Percentiles rank a stretch among this genome's conserved stretches.
These are phyloP conservation scores for Theristicus caerulescens DNA, from an alignment of 2,113 vertebrate species.

Conservation along the genomic window DNA sequence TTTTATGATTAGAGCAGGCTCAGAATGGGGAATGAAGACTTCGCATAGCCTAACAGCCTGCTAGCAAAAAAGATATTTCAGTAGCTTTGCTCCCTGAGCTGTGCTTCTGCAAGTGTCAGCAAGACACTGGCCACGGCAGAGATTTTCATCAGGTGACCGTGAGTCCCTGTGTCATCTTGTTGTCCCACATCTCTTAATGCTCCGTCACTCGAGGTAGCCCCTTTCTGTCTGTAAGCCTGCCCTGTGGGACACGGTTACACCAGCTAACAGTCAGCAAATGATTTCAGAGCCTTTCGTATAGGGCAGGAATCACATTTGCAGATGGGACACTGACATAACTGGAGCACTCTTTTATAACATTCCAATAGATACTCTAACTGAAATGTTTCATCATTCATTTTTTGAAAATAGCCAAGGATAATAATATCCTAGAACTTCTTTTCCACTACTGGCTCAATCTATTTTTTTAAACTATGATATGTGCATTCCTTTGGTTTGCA, in stretches of 20 bases:
- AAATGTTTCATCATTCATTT: constrained; percentile 63
- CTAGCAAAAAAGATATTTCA: neutral
- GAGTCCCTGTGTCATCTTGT: neutral
- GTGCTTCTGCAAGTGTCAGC: neutral
- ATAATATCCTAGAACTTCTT: constrained; percentile 68
- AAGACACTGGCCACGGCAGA: neutral
- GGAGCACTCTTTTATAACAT: constrained; percentile 28
- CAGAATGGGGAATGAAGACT: neutral
- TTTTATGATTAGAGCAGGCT: neutral
- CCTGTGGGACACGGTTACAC: neutral
- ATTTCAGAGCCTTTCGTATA: neutral
- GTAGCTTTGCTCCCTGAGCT: neutral
- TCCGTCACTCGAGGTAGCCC: neutral
- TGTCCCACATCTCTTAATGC: neutral
- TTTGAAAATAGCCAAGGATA: constrained; percentile 48
- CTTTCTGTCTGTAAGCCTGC: neutral
- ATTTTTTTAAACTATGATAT: constrained; percentile 65
- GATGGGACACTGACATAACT: constrained; percentile 34
- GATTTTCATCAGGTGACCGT: fast-evolving
- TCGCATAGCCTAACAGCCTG: neutral
- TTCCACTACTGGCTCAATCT: constrained; percentile 64
- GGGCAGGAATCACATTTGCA: constrained; percentile 44
- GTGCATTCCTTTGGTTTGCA: constrained; percentile 73
- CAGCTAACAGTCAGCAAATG: neutral
- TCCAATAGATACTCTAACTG: constrained; percentile 38